Evolutionary conservation across 2,113 vertebrate genomes (phyloP).

Genomic region (Dasyurus viverrinus): DNA sequence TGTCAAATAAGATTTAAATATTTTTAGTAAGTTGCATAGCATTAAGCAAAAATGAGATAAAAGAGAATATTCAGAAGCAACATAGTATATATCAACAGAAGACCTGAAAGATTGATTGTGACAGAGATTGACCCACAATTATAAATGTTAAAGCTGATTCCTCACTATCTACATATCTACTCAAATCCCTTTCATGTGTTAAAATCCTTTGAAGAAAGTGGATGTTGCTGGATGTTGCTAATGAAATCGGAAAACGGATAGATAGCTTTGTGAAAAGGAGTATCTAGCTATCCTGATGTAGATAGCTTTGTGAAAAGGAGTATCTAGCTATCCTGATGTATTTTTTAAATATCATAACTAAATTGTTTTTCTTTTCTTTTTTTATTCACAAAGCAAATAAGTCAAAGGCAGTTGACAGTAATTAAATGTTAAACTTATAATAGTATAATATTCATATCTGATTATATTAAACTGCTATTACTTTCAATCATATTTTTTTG

Average conservation of each 20-base stretch:
- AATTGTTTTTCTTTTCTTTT: not conserved
- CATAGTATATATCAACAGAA: not conserved
- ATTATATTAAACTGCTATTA: not conserved
- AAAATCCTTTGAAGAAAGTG: not conserved
- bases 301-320: not conserved
- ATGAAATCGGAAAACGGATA: not conserved
- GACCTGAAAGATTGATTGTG: not conserved
- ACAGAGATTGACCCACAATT: not conserved
- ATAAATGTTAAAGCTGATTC: conserved; percentile 10
- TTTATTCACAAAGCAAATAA: not conserved
- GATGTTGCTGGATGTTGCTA: not conserved
- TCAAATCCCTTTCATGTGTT: not conserved
- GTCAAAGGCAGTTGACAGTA: not conserved
- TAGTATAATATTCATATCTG: not conserved
- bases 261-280: not conserved
- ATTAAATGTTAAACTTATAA: not conserved
- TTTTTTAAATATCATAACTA: not conserved
- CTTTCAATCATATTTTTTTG: conserved; percentile 21
- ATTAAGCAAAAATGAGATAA: not conserved
- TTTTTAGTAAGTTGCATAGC: not conserved
- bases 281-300: no score
- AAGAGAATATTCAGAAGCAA: not conserved
- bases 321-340: not conserved
- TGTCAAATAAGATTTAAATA: not conserved
- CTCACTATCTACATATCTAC: not conserved